Evolutionary conservation across 1,140 invertebrate species (phyloP), one percentile per base, ranked within the genome.

Genomic region (Anoplolepis gracilipes): DNA sequence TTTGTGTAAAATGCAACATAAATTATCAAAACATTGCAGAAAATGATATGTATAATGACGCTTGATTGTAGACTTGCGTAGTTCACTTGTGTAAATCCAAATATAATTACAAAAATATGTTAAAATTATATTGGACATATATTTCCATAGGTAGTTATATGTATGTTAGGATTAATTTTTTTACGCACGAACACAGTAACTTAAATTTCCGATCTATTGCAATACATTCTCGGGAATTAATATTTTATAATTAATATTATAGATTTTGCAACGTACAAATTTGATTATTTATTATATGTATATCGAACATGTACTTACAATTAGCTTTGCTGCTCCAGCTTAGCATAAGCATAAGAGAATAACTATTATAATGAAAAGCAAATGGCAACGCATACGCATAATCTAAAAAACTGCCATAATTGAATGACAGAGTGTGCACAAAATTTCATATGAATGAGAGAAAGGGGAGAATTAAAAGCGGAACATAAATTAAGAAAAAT

Each of bases 341-440:
- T 69, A 49, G 46, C 46, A 49, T 46, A 30, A 78, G 42, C 28
- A n/a, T 65, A 78, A 62, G 30, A 22, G 19, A 33, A n/a, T 13
- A n/a, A 49, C 33, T n/a, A 59, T 39, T 61, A 62, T 77, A 77
- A 42, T 25, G n/a, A 65, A 77, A 36, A 16, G 30, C 13, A 42
- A 78, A 67, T 53, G 76, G 25, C 28, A 65, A 67, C 57, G 62
- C 62, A 69, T 36, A 67, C 11, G 28, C 53, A 65, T 62, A 65
- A 78, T 67, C 28, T 65, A n/a, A 57, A 57, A n/a, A 73, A 82
- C 78, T 82, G 78, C 67, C 78, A 70, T 72, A 82, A 42, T n/a
- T 13, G 28, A 57, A 33, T 72, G 55, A 49, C 42, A 72, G 65
- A 81, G 36, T 39, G 36, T 57, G 49, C 19, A 57, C 64, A 28